Evolutionary conservation across 1,140 invertebrate species (phyloP).

Genomic region (Scylla paramamosain): DNA sequence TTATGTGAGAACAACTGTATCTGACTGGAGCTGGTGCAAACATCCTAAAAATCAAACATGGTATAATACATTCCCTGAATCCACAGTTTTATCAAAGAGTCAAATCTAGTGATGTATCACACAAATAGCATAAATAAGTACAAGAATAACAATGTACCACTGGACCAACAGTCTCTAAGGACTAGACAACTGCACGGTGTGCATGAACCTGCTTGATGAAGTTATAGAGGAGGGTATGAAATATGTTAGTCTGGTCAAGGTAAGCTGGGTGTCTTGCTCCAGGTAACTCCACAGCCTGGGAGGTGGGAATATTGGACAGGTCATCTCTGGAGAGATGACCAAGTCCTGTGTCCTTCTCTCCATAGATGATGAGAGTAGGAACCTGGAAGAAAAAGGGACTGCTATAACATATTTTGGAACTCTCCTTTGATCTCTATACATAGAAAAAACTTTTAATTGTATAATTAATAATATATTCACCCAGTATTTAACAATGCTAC

Average conservation of each 20-base stretch:
- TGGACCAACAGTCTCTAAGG: too few species aligned
- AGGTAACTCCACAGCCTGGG: slow-evolving; percentile 79
- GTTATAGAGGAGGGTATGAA: slow-evolving; percentile 81
- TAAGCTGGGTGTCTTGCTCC: slow-evolving; percentile 81
- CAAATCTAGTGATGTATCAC: neutral
- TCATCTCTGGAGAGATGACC: slow-evolving; percentile 79
- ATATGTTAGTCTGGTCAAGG: slow-evolving; percentile 80
- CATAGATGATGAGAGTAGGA: slow-evolving; percentile 81
- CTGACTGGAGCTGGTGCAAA: too few species aligned
- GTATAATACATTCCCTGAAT: neutral
- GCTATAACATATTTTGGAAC: too few species aligned
- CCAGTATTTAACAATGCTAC: too few species aligned
- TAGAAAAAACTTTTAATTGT: neutral
- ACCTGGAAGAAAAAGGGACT: slow-evolving; percentile 78
- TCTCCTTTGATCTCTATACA: neutral
- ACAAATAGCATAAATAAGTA: neutral
- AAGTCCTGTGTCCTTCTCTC: slow-evolving; percentile 80
- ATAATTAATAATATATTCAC: slow-evolving; percentile 11
- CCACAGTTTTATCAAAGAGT: neutral
- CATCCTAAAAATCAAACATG: too few species aligned
- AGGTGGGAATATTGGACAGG: slow-evolving; percentile 79
- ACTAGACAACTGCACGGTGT: slow-evolving; percentile 44
- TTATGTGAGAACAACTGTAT: too few species aligned
- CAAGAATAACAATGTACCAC: neutral
- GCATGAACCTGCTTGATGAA: slow-evolving; percentile 79